A percentile compares a stretch with the other conserved stretches of the same genome.
These are phyloP conservation scores for Cheilosia vernalis DNA, from an alignment of 2,888 invertebrate species.

Conservation along the genomic window DNA sequence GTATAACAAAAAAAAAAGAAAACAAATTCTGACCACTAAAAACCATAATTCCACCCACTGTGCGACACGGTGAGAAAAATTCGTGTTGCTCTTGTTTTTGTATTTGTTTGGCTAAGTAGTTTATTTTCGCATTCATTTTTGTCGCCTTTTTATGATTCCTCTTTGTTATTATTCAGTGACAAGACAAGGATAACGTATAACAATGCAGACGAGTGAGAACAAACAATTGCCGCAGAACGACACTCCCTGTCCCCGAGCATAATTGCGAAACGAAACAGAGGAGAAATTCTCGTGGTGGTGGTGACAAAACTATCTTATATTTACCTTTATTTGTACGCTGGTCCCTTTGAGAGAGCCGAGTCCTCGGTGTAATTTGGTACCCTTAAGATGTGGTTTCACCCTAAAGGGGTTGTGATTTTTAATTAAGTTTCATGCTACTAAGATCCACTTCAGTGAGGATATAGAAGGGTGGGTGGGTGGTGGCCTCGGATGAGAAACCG, in stretches of 20 bases:
- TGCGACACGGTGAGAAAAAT: conserved; percentile 2
- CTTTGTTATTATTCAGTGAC: conserved; percentile 46
- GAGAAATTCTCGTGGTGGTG: background rate
- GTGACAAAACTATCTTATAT: conserved; percentile 52
- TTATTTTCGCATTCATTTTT: conserved; percentile 14
- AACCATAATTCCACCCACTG: background rate
- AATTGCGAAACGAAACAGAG: conserved; percentile 29
- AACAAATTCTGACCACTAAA: background rate
- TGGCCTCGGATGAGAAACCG: conserved; percentile 6
- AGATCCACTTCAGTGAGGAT: conserved; percentile 40
- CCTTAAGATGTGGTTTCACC: conserved; percentile 59
- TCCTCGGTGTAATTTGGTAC: conserved; percentile 47
- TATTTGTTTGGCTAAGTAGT: conserved; percentile 17
- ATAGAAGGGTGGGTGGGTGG: background rate
- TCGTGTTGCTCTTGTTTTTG: background rate
- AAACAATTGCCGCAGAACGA: conserved; percentile 26
- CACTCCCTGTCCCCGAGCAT: conserved; percentile 17
- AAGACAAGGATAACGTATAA: conserved; percentile 46
- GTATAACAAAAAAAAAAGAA: too few relatives aligned
- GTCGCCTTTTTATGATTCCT: background rate
- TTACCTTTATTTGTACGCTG: background rate
- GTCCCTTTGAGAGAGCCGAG: conserved; percentile 17
- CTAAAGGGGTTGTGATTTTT: conserved; percentile 61
- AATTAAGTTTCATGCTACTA: conserved; percentile 58
- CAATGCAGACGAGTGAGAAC: conserved; percentile 45